phyloP scores from a whole-genome alignment of 2,113 vertebrate species.

The Mus musculus region GRCm39 chr5:67715501-67716000 shows the following conservation, averaged over 20 bases:
- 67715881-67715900: neutral
- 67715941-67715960: neutral
- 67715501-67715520: neutral
- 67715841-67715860: neutral
- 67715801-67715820: neutral
- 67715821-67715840: neutral
- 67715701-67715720: neutral
- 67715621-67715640: neutral
- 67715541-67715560: no score
- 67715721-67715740: neutral
- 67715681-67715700: neutral
- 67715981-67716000: neutral
- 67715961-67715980: neutral
- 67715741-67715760: neutral
- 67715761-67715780: conserved; percentile 30
- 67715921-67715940: neutral
- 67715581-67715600: neutral
- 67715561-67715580: neutral
- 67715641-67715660: neutral
- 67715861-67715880: neutral
- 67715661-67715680: neutral
- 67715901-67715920: neutral
- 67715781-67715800: neutral
- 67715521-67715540: neutral
- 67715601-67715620: neutral